Base-by-base conservation (phyloP, 2,888 invertebrate genomes). In the Philaethria dido region DNA sequence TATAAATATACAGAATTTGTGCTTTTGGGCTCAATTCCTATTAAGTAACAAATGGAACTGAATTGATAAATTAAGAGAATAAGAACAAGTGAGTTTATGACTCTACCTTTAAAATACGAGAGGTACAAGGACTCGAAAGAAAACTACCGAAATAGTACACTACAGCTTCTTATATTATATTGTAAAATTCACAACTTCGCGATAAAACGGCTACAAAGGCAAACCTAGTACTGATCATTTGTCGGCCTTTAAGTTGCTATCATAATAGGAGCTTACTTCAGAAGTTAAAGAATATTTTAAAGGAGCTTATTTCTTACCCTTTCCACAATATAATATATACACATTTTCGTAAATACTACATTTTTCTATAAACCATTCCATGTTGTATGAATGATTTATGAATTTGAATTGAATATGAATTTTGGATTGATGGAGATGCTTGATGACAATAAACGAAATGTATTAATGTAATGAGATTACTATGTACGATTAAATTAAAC, bases 241-340 rank as follows among this genome's bases (percentile, higher is more conserved):
- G 45, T 44, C 42, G 25, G 29, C 18, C 14, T 60, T 60, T 44
- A 60, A 60, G 59, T 29, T 60, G 18, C 18, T 14, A 45, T 45
- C 18, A 60, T 45, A 60, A 29, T 60, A 45, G n/a, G n/a, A n/a
- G 18, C 45, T 60, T 45, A 45, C 45, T 60, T 45, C 44, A 44
- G 8, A 29, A 45, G 60, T 45, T 45, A 29, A 33, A 45, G 45
- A 29, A 60, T 59, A 57, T 16, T 59, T 59, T 29, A 45, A 44
- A 3, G 42, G 25, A 39, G 22, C 16, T 18, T 18, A 29, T 29
- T 14, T 29, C 55, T 36, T 55, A 25, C 5, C 59, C 59, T 52
- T 52, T 52, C 33, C 16, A 9, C n/a, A 29, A 13, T 29, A 18
- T 44, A 45, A n/a, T 22, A 22, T 4, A n/a, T 44, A 5, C 18